phyloP scores from a whole-genome alignment of 2,888 invertebrate species.

The Lasioglossum vierecki region DNA sequence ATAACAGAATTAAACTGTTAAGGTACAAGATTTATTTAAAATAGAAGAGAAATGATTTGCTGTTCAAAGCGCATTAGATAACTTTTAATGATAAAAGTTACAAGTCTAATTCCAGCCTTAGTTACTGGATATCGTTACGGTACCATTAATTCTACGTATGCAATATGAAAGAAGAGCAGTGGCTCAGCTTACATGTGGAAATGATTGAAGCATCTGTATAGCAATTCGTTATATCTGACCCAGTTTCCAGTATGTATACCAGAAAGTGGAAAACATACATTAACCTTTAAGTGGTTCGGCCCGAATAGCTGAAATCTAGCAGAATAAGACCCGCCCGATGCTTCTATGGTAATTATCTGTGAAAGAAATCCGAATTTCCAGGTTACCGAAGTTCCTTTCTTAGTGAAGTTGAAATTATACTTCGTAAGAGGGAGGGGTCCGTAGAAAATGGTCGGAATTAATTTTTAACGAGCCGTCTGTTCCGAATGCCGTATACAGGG shows the following conservation, averaged over 20 bases:
- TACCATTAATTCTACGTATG: background rate
- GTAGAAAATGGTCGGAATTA: background rate
- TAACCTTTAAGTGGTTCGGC: background rate
- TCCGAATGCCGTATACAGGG: background rate
- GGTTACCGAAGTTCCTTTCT: background rate
- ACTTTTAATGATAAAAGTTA: background rate
- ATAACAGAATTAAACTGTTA: background rate
- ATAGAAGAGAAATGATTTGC: too few relatives aligned
- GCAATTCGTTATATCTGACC: conserved; percentile 4
- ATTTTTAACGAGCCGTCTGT: background rate
- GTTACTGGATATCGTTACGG: background rate
- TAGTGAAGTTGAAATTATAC: background rate
- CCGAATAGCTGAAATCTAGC: background rate
- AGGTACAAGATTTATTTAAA: background rate
- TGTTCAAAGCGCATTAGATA: background rate
- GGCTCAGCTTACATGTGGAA: background rate
- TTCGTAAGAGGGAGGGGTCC: background rate
- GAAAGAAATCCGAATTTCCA: background rate
- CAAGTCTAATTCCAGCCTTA: background rate
- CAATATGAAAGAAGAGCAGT: background rate
- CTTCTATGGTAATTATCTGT: background rate
- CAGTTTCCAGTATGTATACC: background rate
- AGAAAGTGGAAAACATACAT: background rate
- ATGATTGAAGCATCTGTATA: background rate
- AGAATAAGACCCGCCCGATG: background rate